Evolutionary conservation across 30 jellyfish, hydroid and myxozoan species (phyloP), one percentile per base, ranked within the genome.

Genomic region (Aurelia aurita complex sp. Pacific): DNA sequence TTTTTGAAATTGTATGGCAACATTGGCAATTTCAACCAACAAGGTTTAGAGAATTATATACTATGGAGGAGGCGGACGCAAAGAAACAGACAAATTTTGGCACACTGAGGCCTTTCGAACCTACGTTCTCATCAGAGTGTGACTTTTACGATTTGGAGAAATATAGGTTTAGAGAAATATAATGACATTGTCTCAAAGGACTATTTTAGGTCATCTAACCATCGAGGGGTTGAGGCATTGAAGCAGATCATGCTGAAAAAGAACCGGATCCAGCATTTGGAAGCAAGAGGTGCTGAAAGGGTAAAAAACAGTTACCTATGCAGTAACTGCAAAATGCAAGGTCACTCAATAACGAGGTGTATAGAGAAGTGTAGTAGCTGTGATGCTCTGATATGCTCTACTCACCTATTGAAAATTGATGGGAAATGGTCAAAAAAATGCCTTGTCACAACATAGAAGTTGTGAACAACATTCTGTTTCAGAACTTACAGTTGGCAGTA

Each of bases 241-340:
- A 57, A 1, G 32, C 89, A 83, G 61, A 68, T 83, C 54, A 32
- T 69, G 86, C 87, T 69, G 54, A 83, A 83, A 66, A 60, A 73
- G 38, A 36, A 83, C 68, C 52, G 92, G 29, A 55, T 70, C 50
- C 69, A 60, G 42, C 57, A 16, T 19, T 64, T 83, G 66, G 87
- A 83, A 57, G 92, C 88, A 34, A 38, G 6, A 64, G 92, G 88
- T 33, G 79, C 64, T 10, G 79, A 83, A 53, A 17, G 92, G 12
- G 76, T 53, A 8, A 83, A 43, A 46, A 46, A 40, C n/a, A 60
- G 75, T 32, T 69, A 73, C 61, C n/a, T 18, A 33, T 83, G 92
- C 72, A 61, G 92, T 10, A 83, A 70, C 79, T 83, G 92, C 36
- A 16, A 51, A 64, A 50, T 50, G 50, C 52, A 32, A n/a, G 71